Conservation (phyloP, 2,888 invertebrate genomes). For the Scaptomyza tumidula region DNA sequence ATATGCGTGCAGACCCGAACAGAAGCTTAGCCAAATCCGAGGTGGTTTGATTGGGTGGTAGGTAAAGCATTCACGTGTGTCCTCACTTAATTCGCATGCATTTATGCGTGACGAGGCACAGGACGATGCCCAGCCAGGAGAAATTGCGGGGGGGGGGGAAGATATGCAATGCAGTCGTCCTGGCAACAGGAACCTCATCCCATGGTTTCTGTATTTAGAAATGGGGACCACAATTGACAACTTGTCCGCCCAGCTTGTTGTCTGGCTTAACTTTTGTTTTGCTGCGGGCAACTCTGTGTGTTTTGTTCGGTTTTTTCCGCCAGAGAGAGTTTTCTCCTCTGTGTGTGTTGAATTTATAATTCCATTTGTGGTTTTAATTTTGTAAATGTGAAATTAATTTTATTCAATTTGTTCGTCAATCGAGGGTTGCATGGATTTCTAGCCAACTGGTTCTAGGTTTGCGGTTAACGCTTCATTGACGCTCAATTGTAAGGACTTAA, state of each 20-base stretch:
- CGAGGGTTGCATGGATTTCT: slow-evolving; percentile 4
- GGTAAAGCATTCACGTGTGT: slow-evolving; percentile 58
- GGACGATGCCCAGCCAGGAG: slow-evolving; percentile 23
- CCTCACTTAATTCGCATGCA: slow-evolving; percentile 76
- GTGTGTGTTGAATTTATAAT: slow-evolving; percentile 77
- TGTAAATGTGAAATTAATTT: slow-evolving; percentile 80
- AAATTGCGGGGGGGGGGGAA: not conserved
- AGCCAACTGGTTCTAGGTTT: not conserved
- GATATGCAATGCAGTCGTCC: slow-evolving; percentile 41
- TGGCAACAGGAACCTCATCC: slow-evolving; percentile 31
- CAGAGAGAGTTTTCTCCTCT: slow-evolving; percentile 13
- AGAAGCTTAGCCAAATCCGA: slow-evolving; percentile 10
- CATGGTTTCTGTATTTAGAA: slow-evolving; percentile 21
- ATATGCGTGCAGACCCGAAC: slow-evolving; percentile 23
- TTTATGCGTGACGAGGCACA: slow-evolving; percentile 77
- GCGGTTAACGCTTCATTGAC: slow-evolving; percentile 59
- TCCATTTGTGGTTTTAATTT: slow-evolving; percentile 81
- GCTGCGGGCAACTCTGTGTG: slow-evolving; percentile 67
- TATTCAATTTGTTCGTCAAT: slow-evolving; percentile 63
- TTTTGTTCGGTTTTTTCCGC: slow-evolving; percentile 10
- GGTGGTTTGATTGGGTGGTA: not conserved
- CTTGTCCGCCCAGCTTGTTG: slow-evolving; percentile 36
- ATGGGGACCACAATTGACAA: slow-evolving; percentile 59
- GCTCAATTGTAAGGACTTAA: slow-evolving; percentile 43
- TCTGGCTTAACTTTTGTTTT: slow-evolving; percentile 79